A percentile compares a stretch with the other conserved stretches of the same genome.
These are phyloP conservation scores for Melinopterus prodromus DNA, from an alignment of 2,888 invertebrate species.

Conservation along the genomic window DNA sequence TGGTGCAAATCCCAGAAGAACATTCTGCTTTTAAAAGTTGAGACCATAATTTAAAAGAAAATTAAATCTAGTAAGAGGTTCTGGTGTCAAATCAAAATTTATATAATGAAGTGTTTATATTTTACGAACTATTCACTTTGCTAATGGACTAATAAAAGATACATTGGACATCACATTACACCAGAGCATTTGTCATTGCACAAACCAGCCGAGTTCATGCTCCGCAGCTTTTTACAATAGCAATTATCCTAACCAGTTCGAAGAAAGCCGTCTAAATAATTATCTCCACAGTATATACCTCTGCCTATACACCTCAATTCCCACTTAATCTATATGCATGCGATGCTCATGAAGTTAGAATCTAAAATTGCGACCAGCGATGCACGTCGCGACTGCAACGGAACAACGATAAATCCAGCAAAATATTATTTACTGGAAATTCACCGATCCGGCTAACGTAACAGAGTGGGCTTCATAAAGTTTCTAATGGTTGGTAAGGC, in stretches of 20 bases:
- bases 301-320: neutral
- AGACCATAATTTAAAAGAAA: no score
- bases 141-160: neutral
- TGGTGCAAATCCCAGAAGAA: no score
- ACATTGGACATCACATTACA: neutral
- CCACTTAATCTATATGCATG: neutral
- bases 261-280: neutral
- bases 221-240: neutral
- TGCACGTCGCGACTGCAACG: neutral
- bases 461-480: neutral
- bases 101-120: no score
- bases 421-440: neutral
- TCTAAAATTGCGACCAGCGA: neutral
- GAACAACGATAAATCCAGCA: neutral
- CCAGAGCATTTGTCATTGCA: neutral
- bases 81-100: no score
- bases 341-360: neutral
- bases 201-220: neutral
- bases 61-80: no score
- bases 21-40: no score
- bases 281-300: neutral
- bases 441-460: neutral
- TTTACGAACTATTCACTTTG: neutral
- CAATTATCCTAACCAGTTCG: slow-evolving; percentile 4
- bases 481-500: neutral